Evolutionary conservation across 53 echinoderm and acorn worm genomes (phyloP).

Genomic region (Antedon mediterranea): DNA sequence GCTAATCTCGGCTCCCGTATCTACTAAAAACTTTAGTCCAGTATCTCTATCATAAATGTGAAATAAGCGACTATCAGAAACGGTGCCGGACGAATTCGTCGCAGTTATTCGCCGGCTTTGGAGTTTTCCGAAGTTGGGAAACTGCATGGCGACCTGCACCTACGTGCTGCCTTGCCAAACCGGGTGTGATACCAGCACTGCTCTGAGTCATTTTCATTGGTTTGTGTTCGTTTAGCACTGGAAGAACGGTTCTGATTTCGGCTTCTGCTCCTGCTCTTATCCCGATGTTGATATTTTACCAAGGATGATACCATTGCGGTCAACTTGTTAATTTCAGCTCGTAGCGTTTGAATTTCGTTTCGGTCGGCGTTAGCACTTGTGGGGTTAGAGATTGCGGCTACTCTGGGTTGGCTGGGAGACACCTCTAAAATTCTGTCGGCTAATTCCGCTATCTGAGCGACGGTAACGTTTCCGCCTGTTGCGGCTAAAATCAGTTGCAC

Average conservation of each 20-base stretch:
- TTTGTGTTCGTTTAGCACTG: too few species aligned
- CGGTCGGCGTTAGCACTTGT: neutral
- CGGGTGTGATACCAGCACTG: slow-evolving; percentile 28
- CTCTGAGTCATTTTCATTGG: neutral
- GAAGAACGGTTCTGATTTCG: neutral
- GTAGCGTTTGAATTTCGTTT: neutral
- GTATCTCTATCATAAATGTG: too few species aligned
- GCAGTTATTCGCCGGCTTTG: too few species aligned
- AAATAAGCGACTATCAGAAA: too few species aligned
- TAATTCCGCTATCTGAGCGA: neutral
- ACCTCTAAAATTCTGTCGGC: neutral
- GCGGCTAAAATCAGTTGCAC: neutral
- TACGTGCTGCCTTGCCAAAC: slow-evolving; percentile 3
- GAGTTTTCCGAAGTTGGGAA: too few species aligned
- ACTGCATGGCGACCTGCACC: slow-evolving; percentile 2
- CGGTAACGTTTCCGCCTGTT: neutral
- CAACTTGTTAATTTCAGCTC: neutral
- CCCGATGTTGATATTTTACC: neutral
- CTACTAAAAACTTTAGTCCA: neutral
- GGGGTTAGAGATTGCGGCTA: neutral
- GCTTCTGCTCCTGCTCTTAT: neutral
- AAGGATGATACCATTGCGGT: neutral
- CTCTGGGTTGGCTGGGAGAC: neutral
- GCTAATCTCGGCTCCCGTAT: slow-evolving; percentile 12
- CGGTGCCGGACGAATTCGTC: too few species aligned